These are phyloP conservation scores for Acanthoscelides obtectus DNA, from an alignment of 2,888 invertebrate genomes.

Conservation along the genomic window DNA sequence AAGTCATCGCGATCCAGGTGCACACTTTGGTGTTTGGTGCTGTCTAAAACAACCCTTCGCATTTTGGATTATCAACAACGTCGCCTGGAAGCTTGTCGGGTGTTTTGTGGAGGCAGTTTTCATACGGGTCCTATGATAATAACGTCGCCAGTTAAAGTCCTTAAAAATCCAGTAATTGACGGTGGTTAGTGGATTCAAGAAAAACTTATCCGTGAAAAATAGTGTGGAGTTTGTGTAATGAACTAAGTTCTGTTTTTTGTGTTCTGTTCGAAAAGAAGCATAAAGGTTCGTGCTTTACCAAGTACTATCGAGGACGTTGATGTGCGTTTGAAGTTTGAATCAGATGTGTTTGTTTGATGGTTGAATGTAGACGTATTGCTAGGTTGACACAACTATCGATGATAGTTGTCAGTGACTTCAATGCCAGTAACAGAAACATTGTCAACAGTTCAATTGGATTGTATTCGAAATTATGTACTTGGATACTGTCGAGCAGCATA, in stretches of 20 bases:
- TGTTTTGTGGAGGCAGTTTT: background rate
- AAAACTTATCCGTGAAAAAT: background rate
- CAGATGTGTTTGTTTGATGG: background rate
- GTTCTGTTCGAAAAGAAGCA: background rate
- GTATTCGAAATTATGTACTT: no score
- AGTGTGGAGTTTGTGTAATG: background rate
- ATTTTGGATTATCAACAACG: background rate
- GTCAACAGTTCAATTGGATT: background rate
- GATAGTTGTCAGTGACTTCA: background rate
- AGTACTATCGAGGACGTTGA: background rate
- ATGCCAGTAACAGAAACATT: background rate
- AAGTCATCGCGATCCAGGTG: background rate
- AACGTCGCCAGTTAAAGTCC: background rate
- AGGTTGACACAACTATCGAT: background rate
- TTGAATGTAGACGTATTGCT: background rate
- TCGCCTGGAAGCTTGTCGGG: background rate
- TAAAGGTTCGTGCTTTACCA: background rate
- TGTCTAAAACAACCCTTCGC: background rate
- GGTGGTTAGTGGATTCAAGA: background rate
- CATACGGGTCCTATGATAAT: background rate
- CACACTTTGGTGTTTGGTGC: background rate
- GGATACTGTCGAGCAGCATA: no score
- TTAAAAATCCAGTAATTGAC: background rate
- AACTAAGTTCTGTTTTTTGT: background rate
- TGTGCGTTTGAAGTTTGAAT: background rate